Percentiles rank a stretch among this genome's conserved stretches.
phyloP scores from a whole-genome alignment of 1,140 invertebrate genomes.

The Hyles vespertilio region DNA sequence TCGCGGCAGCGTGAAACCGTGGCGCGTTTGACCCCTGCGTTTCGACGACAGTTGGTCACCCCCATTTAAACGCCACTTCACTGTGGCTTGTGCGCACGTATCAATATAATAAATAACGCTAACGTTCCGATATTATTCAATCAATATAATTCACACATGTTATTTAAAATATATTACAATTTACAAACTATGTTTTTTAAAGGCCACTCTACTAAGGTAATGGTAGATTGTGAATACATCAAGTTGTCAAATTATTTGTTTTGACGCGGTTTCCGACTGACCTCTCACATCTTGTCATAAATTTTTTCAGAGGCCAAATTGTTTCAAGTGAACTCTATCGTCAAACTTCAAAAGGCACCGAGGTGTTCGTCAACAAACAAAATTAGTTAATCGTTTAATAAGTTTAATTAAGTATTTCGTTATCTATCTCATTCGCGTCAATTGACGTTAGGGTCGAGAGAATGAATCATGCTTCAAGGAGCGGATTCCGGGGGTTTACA shows the following conservation, averaged over 20 bases:
- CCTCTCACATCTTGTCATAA: too few species aligned
- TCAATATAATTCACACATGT: slow-evolving; percentile 11
- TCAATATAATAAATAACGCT: slow-evolving; percentile 44
- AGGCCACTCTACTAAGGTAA: too few species aligned
- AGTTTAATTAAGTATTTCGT: slow-evolving; percentile 29
- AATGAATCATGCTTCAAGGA: slow-evolving; percentile 73
- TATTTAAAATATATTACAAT: too few species aligned
- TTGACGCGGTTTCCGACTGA: too few species aligned
- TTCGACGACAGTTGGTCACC: slow-evolving; percentile 72
- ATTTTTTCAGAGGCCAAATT: too few species aligned
- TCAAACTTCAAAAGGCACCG: too few species aligned
- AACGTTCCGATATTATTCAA: slow-evolving; percentile 46
- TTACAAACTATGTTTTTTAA: too few species aligned
- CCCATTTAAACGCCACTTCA: slow-evolving; percentile 68
- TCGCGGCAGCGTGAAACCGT: slow-evolving; percentile 61
- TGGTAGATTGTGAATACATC: too few species aligned
- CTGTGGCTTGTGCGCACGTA: slow-evolving; percentile 68
- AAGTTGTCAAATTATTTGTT: too few species aligned
- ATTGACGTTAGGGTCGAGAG: slow-evolving; percentile 54
- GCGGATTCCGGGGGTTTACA: slow-evolving; percentile 69
- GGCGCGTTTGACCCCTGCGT: slow-evolving; percentile 55
- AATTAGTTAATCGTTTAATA: slow-evolving; percentile 10
- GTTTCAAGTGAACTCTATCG: too few species aligned
- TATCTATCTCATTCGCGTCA: slow-evolving; percentile 54
- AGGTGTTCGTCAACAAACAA: slow-evolving; percentile 1